phyloP scores from a whole-genome alignment of 35 echinoderm and acorn worm genomes.

The Apostichopus japonicus region DNA sequence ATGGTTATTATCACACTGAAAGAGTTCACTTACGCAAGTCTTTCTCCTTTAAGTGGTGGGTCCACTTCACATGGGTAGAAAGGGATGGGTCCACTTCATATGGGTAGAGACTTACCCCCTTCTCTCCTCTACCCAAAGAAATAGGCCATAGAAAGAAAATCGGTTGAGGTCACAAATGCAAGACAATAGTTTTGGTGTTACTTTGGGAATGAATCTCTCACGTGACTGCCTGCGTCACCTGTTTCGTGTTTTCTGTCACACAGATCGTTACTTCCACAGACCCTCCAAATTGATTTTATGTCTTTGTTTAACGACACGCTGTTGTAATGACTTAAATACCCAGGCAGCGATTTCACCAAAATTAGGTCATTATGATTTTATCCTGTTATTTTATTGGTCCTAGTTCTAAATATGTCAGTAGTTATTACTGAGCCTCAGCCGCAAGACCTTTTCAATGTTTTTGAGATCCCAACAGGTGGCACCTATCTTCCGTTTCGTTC shows the following conservation, averaged over 20 bases:
- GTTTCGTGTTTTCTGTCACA: conserved; percentile 47
- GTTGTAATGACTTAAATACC: conserved; percentile 50
- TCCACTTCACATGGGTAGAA: too few relatives aligned
- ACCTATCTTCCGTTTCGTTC: conserved; percentile 8
- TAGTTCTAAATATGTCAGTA: conserved; percentile 43
- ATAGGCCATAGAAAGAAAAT: neutral
- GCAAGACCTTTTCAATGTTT: neutral
- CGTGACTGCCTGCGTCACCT: conserved; percentile 17
- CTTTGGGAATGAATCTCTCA: neutral
- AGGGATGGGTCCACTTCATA: too few relatives aligned
- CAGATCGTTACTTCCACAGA: conserved; percentile 46
- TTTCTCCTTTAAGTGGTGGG: too few relatives aligned
- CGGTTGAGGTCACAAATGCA: neutral
- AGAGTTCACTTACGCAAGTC: too few relatives aligned
- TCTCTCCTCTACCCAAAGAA: too few relatives aligned
- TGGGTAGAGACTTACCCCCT: too few relatives aligned
- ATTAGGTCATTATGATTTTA: conserved; percentile 45
- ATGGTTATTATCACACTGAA: too few relatives aligned
- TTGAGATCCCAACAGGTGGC: conserved; percentile 21
- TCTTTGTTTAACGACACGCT: conserved; percentile 49
- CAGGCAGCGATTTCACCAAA: conserved; percentile 30
- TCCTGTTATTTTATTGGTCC: neutral
- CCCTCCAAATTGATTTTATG: conserved; percentile 52
- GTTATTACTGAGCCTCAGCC: conserved; percentile 31
- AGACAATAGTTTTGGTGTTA: neutral